Evolutionary conservation across 2,113 vertebrate genomes (phyloP).

Genomic region (Ctenomys sociabilis): DNA sequence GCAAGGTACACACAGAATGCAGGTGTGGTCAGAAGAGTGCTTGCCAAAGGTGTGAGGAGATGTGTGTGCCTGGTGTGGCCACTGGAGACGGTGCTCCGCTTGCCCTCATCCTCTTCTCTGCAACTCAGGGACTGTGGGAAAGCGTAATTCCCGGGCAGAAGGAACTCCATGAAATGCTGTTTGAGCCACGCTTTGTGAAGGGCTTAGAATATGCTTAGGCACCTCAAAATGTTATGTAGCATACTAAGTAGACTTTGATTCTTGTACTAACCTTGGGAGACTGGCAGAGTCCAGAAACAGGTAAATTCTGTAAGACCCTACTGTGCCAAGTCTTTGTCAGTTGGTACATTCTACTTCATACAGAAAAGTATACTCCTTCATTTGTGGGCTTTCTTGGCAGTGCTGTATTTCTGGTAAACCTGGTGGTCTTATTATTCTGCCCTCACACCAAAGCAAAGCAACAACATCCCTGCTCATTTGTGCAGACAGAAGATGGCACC

Average conservation of each 20-base stretch:
- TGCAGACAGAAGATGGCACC: neutral
- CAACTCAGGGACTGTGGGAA: neutral
- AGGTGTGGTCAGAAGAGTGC: neutral
- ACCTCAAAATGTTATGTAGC: neutral
- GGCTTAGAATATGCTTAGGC: neutral
- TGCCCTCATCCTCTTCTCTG: neutral
- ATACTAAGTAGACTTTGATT: neutral
- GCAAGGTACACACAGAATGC: neutral
- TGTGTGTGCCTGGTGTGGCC: no score
- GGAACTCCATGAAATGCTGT: neutral
- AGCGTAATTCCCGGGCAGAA: neutral
- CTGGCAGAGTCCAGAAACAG: neutral
- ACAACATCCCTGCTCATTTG: neutral
- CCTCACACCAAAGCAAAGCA: neutral
- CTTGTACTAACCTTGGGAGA: neutral
- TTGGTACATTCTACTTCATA: conserved; percentile 26
- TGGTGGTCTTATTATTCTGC: neutral
- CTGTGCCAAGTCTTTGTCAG: neutral
- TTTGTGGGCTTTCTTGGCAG: neutral
- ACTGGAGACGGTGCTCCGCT: neutral
- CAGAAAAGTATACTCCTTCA: neutral
- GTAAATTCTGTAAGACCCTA: neutral
- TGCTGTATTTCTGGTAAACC: conserved; percentile 1
- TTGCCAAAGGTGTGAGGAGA: neutral
- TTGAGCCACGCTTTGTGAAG: neutral